Percentiles rank a stretch among this genome's conserved stretches.
Conservation (phyloP, 2,113 vertebrate species). For the Varanus komodoensis region DNA sequence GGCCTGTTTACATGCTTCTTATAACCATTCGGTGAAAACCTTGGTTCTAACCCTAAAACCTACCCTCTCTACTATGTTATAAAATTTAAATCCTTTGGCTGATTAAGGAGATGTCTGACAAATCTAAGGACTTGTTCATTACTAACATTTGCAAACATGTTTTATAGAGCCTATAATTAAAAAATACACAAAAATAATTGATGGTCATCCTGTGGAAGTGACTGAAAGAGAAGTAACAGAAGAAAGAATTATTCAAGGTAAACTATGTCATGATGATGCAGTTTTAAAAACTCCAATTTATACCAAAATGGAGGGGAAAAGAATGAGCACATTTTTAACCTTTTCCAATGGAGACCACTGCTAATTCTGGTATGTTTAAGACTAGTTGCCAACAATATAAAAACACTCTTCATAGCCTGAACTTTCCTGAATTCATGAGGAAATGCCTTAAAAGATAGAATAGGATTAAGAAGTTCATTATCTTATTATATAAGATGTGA, state of each 20-base stretch:
- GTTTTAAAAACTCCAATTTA: not conserved
- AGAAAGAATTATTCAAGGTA: conserved; percentile 83
- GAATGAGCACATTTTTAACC: not conserved
- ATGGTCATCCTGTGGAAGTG: conserved; percentile 80
- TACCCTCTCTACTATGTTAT: not conserved
- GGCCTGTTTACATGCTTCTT: not conserved
- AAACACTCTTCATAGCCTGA: not conserved
- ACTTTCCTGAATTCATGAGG: not conserved
- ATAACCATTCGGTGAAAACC: not conserved
- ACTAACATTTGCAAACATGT: conserved; percentile 58
- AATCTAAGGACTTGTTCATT: not conserved
- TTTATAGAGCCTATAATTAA: conserved; percentile 80
- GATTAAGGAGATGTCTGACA: not conserved
- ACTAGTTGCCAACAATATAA: not conserved
- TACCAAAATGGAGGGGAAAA: not conserved
- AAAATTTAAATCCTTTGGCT: not conserved
- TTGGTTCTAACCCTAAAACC: not conserved
- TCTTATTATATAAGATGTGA: too few species aligned
- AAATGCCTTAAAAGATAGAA: not conserved
- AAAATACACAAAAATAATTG: conserved; percentile 82
- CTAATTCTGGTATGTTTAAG: not conserved
- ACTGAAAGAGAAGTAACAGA: conserved; percentile 81
- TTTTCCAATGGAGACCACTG: not conserved
- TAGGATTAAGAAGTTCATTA: not conserved
- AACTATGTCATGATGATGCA: conserved; percentile 6